These are phyloP conservation scores for Hypolimnas misippus DNA, from an alignment of 2,888 invertebrate genomes.

Conservation along the genomic window DNA sequence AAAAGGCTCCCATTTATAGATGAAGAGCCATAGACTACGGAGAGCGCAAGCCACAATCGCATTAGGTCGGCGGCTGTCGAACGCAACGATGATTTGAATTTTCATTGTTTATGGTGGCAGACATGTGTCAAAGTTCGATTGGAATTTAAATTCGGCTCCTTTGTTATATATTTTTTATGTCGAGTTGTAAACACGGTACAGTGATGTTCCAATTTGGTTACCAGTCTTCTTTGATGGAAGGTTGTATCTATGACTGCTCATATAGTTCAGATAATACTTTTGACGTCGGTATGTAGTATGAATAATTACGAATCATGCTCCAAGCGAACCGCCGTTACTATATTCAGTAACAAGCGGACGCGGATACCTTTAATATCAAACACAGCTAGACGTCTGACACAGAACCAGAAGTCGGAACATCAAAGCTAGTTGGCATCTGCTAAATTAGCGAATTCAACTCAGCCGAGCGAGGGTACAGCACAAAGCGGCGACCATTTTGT, in stretches of 20 bases:
- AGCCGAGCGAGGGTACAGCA: constrained; percentile 64
- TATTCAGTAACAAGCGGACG: constrained; percentile 28
- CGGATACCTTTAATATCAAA: constrained; percentile 39
- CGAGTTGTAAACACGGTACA: constrained; percentile 81
- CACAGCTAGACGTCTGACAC: constrained; percentile 47
- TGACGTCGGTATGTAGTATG: constrained; percentile 78
- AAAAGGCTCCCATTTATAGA: constrained; percentile 82
- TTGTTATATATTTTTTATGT: constrained; percentile 79
- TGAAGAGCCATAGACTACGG: constrained; percentile 71
- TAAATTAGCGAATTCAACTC: constrained; percentile 75
- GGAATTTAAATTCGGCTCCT: constrained; percentile 84
- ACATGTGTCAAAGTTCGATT: constrained; percentile 85
- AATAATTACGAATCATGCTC: constrained; percentile 80
- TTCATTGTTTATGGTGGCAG: constrained; percentile 84
- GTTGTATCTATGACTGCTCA: constrained; percentile 77
- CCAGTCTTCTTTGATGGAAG: constrained; percentile 68
- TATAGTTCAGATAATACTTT: constrained; percentile 69
- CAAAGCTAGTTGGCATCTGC: constrained; percentile 77
- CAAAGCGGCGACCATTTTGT: constrained; percentile 83
- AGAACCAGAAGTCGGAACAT: constrained; percentile 60
- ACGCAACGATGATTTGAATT: constrained; percentile 82
- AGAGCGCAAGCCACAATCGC: constrained; percentile 74
- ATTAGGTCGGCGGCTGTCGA: constrained; percentile 72
- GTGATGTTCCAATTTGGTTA: constrained; percentile 84
- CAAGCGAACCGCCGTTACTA: constrained; percentile 38